Conservation (phyloP, 2,797 vertebrate genomes). For the Spinus olivaceus region DNA sequence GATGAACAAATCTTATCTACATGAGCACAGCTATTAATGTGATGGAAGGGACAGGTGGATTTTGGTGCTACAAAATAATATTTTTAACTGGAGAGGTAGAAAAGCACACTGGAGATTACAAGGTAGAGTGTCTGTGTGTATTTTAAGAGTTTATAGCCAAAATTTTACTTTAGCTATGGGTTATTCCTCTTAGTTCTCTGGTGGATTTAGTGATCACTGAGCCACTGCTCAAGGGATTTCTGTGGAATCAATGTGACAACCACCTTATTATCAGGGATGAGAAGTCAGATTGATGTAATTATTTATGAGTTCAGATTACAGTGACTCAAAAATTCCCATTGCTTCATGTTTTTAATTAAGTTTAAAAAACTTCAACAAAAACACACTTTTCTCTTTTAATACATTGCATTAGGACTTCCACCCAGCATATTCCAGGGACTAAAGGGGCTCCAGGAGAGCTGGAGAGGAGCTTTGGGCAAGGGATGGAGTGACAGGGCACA, state of each 20-base stretch:
- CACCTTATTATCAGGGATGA: not conserved
- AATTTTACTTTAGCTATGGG: not conserved
- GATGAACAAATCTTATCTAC: not conserved
- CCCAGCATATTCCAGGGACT: not conserved
- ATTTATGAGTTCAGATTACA: not conserved
- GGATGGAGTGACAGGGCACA: accelerated
- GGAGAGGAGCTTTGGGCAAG: not conserved
- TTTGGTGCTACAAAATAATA: not conserved
- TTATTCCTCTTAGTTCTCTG: not conserved
- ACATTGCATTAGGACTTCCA: not conserved
- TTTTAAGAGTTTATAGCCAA: not conserved
- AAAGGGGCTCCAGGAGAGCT: not conserved
- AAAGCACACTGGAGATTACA: not conserved
- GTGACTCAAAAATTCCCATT: not conserved
- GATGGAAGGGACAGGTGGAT: not conserved
- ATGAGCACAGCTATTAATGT: not conserved
- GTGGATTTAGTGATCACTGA: not conserved
- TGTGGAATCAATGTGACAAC: not conserved
- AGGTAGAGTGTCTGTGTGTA: not conserved
- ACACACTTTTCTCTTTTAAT: not conserved
- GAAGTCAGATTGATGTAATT: not conserved
- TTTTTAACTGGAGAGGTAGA: not conserved
- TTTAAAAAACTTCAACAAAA: not conserved
- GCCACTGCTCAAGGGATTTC: not conserved
- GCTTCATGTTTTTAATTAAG: not conserved